Conservation (phyloP, 2,888 invertebrate genomes). For the Noctua comes region DNA sequence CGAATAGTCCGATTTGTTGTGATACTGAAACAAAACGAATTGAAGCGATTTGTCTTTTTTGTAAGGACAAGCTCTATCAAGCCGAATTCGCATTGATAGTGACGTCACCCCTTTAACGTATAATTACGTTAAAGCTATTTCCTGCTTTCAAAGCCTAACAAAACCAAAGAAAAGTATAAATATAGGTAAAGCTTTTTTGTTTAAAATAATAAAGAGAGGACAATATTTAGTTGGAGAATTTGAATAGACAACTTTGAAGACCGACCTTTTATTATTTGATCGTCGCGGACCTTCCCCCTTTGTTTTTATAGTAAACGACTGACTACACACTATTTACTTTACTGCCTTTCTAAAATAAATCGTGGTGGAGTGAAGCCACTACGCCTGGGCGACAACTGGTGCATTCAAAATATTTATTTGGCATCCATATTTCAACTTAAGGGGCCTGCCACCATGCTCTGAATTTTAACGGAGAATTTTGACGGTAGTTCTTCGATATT, state of each 20-base stretch:
- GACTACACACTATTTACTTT: conserved; percentile 75
- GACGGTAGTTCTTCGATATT: neutral
- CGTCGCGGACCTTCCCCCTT: conserved; percentile 69
- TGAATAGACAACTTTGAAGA: conserved; percentile 72
- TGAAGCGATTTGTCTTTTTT: too few relatives aligned
- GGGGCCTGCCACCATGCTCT: conserved; percentile 9
- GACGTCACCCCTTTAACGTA: too few relatives aligned
- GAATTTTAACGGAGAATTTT: neutral
- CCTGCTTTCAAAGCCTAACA: neutral
- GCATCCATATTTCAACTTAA: conserved; percentile 35
- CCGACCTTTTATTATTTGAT: conserved; percentile 76
- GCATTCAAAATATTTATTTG: conserved; percentile 59
- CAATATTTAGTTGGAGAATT: conserved; percentile 76
- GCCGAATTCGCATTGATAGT: neutral
- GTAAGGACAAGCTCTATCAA: neutral
- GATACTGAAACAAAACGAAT: neutral
- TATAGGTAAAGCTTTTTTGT: conserved; percentile 52
- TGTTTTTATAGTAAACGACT: conserved; percentile 78
- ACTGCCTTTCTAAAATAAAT: conserved; percentile 73
- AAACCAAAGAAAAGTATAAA: conserved; percentile 15
- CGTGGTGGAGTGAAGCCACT: conserved; percentile 48
- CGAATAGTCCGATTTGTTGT: neutral
- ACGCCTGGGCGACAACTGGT: conserved; percentile 35
- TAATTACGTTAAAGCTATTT: neutral
- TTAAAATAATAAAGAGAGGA: conserved; percentile 69